Percentiles rank a stretch among this genome's conserved stretches.
phyloP scores from a whole-genome alignment of 2,888 invertebrate genomes.

The Arctia plantaginis region DNA sequence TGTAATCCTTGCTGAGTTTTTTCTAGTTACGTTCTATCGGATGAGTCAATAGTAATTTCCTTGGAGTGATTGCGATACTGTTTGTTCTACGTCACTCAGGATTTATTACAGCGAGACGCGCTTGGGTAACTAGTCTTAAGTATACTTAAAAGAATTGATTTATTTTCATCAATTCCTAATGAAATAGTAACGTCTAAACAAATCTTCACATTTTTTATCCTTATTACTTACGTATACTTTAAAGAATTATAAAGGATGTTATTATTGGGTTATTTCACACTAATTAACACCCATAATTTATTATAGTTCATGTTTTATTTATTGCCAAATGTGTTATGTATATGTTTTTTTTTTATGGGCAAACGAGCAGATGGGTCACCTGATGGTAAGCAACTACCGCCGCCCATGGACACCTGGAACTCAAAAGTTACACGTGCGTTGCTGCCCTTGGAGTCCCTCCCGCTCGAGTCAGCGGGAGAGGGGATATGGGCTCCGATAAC shows the following conservation, averaged over 20 bases:
- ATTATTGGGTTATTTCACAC: neutral
- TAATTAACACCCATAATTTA: neutral
- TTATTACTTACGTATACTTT: neutral
- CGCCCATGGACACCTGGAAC: no score
- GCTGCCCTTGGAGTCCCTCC: no score
- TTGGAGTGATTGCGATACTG: conserved; percentile 8
- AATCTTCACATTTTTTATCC: neutral
- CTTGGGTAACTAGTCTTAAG: neutral
- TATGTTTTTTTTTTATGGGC: no score
- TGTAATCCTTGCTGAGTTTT: neutral
- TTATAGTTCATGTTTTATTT: neutral
- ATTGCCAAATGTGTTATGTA: neutral
- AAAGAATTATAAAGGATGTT: neutral
- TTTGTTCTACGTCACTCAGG: conserved; percentile 2
- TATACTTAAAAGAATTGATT: neutral
- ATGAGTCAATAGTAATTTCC: neutral
- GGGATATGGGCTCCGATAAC: no score
- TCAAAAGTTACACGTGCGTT: no score
- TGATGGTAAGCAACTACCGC: no score
- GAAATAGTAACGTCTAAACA: neutral
- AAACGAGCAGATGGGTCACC: neutral
- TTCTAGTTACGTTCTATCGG: conserved; percentile 3
- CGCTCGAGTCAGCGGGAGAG: no score
- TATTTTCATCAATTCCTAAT: neutral
- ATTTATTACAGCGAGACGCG: neutral